Conservation (phyloP, 2,888 invertebrate species). For the Hymenopus coronatus region DNA sequence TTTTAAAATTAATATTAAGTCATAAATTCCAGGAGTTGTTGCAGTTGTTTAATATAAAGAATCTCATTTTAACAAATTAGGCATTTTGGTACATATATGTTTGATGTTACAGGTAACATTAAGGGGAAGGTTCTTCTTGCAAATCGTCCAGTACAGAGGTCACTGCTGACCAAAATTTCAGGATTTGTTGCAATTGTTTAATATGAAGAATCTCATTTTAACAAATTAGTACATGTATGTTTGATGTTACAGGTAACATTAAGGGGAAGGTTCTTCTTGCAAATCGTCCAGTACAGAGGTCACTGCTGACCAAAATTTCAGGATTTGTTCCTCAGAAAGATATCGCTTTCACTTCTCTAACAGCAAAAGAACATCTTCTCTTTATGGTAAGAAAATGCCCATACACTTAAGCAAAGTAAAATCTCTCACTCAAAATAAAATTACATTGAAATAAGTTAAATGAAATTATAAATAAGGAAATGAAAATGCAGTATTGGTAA, state of each 20-base stretch:
- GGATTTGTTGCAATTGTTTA: constrained; percentile 52
- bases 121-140: background rate
- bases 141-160: background rate
- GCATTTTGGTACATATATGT: background rate
- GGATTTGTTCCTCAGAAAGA: constrained; percentile 54
- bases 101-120: background rate
- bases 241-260: background rate
- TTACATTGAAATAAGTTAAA: too few species aligned
- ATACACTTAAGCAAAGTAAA: too few species aligned
- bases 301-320: constrained; percentile 1
- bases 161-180: constrained; percentile 1
- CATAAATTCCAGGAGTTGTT: too few species aligned
- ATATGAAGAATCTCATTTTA: too few species aligned
- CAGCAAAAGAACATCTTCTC: constrained; percentile 49
- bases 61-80: too few species aligned
- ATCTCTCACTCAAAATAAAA: background rate
- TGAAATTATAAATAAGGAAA: too few species aligned
- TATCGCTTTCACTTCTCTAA: constrained; percentile 49
- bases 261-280: background rate
- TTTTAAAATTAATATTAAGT: too few species aligned
- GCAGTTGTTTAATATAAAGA: too few species aligned
- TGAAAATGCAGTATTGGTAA: too few species aligned
- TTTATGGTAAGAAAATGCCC: constrained; percentile 45
- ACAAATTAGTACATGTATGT: background rate
- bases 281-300: background rate